Evolutionary conservation across 2,888 invertebrate species (phyloP).

Genomic region (Exephanes ischioxanthus): DNA sequence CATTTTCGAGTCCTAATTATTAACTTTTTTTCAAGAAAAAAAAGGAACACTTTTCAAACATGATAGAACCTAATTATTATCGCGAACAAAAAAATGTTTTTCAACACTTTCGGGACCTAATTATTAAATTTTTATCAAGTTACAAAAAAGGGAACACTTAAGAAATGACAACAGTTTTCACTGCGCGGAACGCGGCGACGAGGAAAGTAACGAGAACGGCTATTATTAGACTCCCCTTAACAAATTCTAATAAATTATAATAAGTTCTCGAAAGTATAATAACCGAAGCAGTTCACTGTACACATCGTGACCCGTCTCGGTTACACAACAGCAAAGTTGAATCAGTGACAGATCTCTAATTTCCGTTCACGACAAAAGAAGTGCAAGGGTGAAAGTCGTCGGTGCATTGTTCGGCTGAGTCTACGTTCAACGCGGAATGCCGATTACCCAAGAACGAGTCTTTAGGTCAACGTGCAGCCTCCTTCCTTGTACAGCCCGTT

Average conservation of each 20-base stretch:
- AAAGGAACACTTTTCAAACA: background rate
- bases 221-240: background rate
- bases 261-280: conserved; percentile 58
- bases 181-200: background rate
- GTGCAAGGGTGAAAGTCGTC: conserved; percentile 71
- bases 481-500: conserved; percentile 53
- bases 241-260: conserved; percentile 25
- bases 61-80: too few species aligned
- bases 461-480: conserved; percentile 65
- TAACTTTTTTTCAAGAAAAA: background rate
- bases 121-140: background rate
- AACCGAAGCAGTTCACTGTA: conserved; percentile 4
- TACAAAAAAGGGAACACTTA: background rate
- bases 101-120: background rate
- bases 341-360: conserved; percentile 68
- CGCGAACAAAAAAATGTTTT: background rate
- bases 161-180: background rate
- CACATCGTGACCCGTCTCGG: conserved; percentile 37
- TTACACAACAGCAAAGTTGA: conserved; percentile 41
- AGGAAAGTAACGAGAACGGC: background rate
- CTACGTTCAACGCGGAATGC: conserved; percentile 50
- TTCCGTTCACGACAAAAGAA: conserved; percentile 69
- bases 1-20: background rate
- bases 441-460: conserved; percentile 64
- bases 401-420: conserved; percentile 57